Percentiles rank a stretch among this genome's conserved stretches.
phyloP scores from a whole-genome alignment of 2,113 vertebrate species.

The Rhinolophus ferrumequinum region DNA sequence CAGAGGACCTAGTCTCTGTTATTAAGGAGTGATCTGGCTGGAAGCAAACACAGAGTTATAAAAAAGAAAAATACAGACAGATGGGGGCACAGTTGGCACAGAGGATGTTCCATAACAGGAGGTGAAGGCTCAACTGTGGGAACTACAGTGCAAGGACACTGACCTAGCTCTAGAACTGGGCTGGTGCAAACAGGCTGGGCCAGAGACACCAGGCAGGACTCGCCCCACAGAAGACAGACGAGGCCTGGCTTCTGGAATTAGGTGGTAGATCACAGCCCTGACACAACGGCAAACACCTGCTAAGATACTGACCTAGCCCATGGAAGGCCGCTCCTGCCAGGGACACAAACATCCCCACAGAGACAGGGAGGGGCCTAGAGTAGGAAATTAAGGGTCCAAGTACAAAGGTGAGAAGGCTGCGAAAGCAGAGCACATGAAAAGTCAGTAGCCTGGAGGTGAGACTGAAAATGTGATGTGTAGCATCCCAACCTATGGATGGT shows the following conservation, averaged over 20 bases:
- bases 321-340: not conserved
- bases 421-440: not conserved
- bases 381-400: conserved; percentile 13
- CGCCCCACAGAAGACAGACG: not conserved
- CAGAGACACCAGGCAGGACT: not conserved
- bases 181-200: not conserved
- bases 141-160: not conserved
- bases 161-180: not conserved
- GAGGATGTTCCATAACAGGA: not conserved
- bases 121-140: not conserved
- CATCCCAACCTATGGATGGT: not conserved
- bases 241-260: not conserved
- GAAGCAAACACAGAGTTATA: not conserved
- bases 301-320: not conserved
- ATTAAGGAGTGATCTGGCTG: not conserved
- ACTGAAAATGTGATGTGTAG: not conserved
- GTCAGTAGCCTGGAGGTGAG: not conserved
- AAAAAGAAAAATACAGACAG: not conserved
- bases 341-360: not conserved
- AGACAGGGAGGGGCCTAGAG: not conserved
- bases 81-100: not conserved
- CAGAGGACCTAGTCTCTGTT: not conserved
- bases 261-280: not conserved
- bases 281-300: not conserved
- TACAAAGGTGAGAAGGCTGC: not conserved